A percentile compares a stretch with the other conserved stretches of the same genome.
Evolutionary conservation across 2,113 vertebrate genomes (phyloP).

Genomic region (Dinomys branickii): DNA sequence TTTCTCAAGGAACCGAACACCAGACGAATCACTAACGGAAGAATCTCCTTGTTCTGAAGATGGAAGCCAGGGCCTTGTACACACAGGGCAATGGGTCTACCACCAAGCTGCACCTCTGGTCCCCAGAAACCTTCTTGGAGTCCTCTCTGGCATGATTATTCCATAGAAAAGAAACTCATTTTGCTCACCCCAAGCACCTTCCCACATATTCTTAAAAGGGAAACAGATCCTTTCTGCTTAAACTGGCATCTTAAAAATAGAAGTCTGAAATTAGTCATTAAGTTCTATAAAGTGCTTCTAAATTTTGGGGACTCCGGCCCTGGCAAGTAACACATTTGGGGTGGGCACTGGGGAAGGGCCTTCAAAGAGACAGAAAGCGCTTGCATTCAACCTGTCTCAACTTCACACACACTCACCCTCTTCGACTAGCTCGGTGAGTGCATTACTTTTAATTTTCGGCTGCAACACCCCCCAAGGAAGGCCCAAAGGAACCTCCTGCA

Average conservation of each 20-base stretch:
- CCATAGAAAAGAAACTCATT: not conserved
- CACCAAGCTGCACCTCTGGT: no score
- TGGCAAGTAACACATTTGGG: not conserved
- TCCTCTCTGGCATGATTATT: not conserved
- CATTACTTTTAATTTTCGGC: not conserved
- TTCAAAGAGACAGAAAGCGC: not conserved
- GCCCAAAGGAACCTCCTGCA: not conserved
- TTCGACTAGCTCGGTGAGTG: not conserved
- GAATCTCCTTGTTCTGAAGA: not conserved
- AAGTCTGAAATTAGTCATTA: not conserved
- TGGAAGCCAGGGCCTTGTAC: not conserved
- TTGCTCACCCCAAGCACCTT: not conserved
- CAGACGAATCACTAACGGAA: not conserved
- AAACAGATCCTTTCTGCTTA: not conserved
- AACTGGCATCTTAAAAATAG: not conserved
- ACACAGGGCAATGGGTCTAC: not conserved
- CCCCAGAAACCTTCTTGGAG: not conserved
- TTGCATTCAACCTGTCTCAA: not conserved
- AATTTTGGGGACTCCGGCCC: not conserved
- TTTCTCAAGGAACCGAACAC: not conserved
- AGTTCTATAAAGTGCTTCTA: not conserved
- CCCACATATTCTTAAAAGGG: not conserved
- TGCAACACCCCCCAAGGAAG: not conserved
- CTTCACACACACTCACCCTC: not conserved
- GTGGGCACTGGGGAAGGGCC: not conserved